phyloP scores from a whole-genome alignment of 2,888 invertebrate species.

The Schizotus pectinicornis region DNA sequence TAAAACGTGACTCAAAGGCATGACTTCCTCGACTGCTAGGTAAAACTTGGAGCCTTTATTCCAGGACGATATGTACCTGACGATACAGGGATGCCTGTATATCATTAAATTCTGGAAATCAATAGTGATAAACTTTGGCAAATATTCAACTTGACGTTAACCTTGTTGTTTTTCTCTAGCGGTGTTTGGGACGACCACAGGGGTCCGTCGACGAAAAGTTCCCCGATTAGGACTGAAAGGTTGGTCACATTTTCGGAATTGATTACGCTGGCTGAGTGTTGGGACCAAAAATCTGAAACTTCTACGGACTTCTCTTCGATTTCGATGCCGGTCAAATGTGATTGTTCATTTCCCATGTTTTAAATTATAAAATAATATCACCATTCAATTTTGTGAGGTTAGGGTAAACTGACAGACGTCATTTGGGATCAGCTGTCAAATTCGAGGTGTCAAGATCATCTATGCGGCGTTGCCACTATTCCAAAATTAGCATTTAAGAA shows the following conservation, averaged over 20 bases:
- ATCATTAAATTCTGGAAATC: constrained; percentile 77
- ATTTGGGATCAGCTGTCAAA: constrained; percentile 5
- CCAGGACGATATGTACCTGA: constrained; percentile 84
- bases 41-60: constrained; percentile 75
- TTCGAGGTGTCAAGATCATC: not conserved
- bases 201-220: constrained; percentile 68
- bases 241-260: constrained; percentile 66
- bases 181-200: constrained; percentile 72
- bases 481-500: constrained; percentile 7
- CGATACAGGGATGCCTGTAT: constrained; percentile 85
- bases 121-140: not conserved
- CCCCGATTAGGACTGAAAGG: constrained; percentile 78
- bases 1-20: constrained; percentile 73
- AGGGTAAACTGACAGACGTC: constrained; percentile 11
- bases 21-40: constrained; percentile 83
- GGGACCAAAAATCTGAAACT: constrained; percentile 80
- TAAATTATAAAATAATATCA: not conserved
- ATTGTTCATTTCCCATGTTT: constrained; percentile 79
- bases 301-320: constrained; percentile 78
- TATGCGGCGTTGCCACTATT: constrained; percentile 1
- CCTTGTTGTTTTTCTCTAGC: constrained; percentile 79
- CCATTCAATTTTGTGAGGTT: constrained; percentile 4
- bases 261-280: constrained; percentile 67
- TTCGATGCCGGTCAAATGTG: constrained; percentile 71
- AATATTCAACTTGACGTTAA: constrained; percentile 45